Evolutionary conservation across 2,888 invertebrate species (phyloP).

Genomic region (Drosophila austrosaltans): DNA sequence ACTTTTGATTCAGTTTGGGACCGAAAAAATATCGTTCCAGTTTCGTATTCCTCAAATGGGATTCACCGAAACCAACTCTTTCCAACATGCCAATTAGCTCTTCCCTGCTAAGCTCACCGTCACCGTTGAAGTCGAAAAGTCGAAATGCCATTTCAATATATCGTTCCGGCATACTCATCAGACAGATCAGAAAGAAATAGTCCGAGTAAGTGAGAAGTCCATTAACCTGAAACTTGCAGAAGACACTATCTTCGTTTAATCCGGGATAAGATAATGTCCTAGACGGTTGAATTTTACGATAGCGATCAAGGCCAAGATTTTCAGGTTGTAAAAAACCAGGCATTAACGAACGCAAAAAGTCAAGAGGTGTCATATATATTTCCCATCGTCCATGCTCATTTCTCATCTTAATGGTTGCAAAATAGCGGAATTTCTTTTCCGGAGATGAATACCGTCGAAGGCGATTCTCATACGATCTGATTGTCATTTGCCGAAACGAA

Average conservation of each 20-base stretch:
- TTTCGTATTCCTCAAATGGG: neutral
- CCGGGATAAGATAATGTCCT: neutral
- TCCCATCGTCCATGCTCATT: constrained; percentile 31
- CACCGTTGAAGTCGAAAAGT: constrained; percentile 38
- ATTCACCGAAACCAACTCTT: constrained; percentile 15
- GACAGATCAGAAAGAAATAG: constrained; percentile 41
- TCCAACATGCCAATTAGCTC: constrained; percentile 28
- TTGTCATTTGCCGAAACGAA: constrained; percentile 45
- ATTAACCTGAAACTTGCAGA: constrained; percentile 36
- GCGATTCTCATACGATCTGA: constrained; percentile 59
- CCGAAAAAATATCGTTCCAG: constrained; percentile 47
- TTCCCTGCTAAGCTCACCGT: constrained; percentile 13
- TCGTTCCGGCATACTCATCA: constrained; percentile 37
- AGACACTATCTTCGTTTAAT: constrained; percentile 45
- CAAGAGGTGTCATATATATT: constrained; percentile 58
- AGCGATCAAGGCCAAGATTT: constrained; percentile 32
- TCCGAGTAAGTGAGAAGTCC: constrained; percentile 52
- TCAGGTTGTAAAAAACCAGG: constrained; percentile 53
- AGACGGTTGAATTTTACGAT: constrained; percentile 18
- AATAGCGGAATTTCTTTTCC: constrained; percentile 58
- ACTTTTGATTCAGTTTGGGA: neutral
- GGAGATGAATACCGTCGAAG: constrained; percentile 44
- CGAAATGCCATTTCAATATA: constrained; percentile 46
- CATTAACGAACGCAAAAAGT: constrained; percentile 55
- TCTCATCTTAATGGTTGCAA: constrained; percentile 56